phyloP scores from a whole-genome alignment of 1,140 invertebrate species.

The Bombus waltoni region DNA sequence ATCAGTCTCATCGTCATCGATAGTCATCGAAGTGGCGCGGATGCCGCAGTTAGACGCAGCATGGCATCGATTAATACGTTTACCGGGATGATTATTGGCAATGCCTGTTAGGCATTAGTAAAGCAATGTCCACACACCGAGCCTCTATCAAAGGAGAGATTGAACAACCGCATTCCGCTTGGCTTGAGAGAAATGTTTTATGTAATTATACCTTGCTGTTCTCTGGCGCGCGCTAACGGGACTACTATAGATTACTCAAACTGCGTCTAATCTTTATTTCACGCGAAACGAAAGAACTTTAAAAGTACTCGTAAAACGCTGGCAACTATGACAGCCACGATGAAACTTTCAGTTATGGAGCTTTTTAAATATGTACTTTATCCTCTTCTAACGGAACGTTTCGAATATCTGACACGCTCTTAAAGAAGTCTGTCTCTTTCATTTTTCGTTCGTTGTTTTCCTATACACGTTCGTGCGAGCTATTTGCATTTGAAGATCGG shows the following conservation, averaged over 20 bases:
- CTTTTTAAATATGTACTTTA: not conserved
- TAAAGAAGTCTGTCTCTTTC: too few relatives aligned
- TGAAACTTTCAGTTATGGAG: not conserved
- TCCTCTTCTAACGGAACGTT: not conserved
- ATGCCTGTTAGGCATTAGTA: slow-evolving; percentile 43
- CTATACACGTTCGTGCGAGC: too few relatives aligned
- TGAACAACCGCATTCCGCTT: not conserved
- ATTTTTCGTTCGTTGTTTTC: too few relatives aligned
- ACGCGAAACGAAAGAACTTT: not conserved
- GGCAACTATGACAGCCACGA: not conserved
- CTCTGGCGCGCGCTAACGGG: too few relatives aligned
- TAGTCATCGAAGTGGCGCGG: slow-evolving; percentile 1
- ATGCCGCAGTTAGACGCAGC: slow-evolving; percentile 19
- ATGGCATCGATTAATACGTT: slow-evolving; percentile 46
- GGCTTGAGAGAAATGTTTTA: slow-evolving; percentile 31
- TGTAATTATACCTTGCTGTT: not conserved
- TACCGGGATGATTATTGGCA: slow-evolving; percentile 33
- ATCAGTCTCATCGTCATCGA: not conserved
- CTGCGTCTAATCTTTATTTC: not conserved
- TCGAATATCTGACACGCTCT: too few relatives aligned
- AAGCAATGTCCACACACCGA: slow-evolving; percentile 9
- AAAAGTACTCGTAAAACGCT: too few relatives aligned
- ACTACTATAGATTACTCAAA: not conserved
- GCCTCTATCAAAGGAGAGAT: slow-evolving; percentile 43
- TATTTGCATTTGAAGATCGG: too few relatives aligned